These are phyloP conservation scores for Sciaenops ocellatus DNA, from an alignment of 2,797 vertebrate species.

Conservation along the genomic window DNA sequence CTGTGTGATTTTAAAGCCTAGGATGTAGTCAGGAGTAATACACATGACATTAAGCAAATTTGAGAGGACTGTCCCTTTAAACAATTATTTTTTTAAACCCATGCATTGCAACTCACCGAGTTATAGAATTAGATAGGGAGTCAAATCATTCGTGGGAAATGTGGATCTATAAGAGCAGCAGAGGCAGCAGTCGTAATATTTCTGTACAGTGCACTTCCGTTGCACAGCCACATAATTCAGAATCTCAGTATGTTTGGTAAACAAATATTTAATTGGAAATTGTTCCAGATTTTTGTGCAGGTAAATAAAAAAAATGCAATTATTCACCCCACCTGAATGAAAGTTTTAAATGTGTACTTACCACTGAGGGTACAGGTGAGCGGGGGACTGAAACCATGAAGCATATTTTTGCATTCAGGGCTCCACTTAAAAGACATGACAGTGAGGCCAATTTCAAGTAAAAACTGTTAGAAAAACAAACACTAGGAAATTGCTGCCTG, in stretches of 20 bases:
- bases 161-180: constrained; percentile 85
- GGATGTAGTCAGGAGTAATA: constrained; percentile 37
- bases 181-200: constrained; percentile 79
- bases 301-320: constrained; percentile 62
- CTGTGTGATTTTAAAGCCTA: constrained; percentile 30
- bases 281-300: constrained; percentile 73
- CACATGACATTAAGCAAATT: constrained; percentile 50
- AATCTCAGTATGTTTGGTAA: constrained; percentile 58
- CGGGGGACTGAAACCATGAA: constrained; percentile 85
- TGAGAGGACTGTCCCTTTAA: constrained; percentile 82
- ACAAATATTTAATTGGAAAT: constrained; percentile 55
- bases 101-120: constrained; percentile 83
- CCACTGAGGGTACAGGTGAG: constrained; percentile 84
- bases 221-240: constrained; percentile 67
- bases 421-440: constrained; percentile 87
- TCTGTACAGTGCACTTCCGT: constrained; percentile 82
- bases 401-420: constrained; percentile 87
- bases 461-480: constrained; percentile 79
- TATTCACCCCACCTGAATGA: constrained; percentile 85
- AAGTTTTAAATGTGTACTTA: constrained; percentile 89
- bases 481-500: constrained; percentile 73
- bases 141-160: constrained; percentile 79
- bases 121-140: constrained; percentile 78
- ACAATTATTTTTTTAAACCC: constrained; percentile 73
- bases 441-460: constrained; percentile 86